Percentiles rank a stretch among this genome's conserved stretches.
These are phyloP conservation scores for Babyrousa celebensis DNA, from an alignment of 2,797 vertebrate genomes.

Conservation along the genomic window DNA sequence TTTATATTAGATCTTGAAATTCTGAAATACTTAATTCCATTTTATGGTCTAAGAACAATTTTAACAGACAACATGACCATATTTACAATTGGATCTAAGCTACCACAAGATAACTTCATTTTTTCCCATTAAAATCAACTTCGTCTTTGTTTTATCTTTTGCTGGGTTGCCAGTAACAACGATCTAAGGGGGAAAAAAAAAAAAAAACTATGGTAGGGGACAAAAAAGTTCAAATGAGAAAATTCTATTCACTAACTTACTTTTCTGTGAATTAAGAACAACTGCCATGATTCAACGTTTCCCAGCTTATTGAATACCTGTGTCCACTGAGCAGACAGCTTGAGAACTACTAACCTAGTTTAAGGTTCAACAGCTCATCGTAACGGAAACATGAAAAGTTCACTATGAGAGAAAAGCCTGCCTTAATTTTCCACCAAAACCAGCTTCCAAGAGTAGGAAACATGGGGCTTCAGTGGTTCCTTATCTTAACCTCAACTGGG, in stretches of 20 bases:
- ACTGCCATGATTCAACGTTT: not conserved
- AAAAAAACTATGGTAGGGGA: not conserved
- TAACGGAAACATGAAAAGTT: constrained; percentile 19
- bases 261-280: constrained; percentile 67
- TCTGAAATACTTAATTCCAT: constrained; percentile 47
- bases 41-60: constrained; percentile 42
- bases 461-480: not conserved
- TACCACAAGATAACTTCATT: not conserved
- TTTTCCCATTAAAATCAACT: constrained; percentile 44
- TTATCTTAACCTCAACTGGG: not conserved
- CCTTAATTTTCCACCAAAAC: constrained; percentile 62
- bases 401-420: constrained; percentile 2
- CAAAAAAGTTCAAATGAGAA: constrained; percentile 68
- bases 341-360: not conserved
- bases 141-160: constrained; percentile 57
- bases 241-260: constrained; percentile 60
- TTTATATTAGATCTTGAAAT: constrained; percentile 29
- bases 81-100: constrained; percentile 59
- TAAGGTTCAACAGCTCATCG: not conserved
- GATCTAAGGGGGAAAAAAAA: not conserved
- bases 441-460: not conserved
- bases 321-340: not conserved
- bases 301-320: not conserved
- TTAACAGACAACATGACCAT: not conserved
- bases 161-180: constrained; percentile 27